Conservation (phyloP, 2,888 invertebrate genomes). For the Caenorhabditis parvicauda region DNA sequence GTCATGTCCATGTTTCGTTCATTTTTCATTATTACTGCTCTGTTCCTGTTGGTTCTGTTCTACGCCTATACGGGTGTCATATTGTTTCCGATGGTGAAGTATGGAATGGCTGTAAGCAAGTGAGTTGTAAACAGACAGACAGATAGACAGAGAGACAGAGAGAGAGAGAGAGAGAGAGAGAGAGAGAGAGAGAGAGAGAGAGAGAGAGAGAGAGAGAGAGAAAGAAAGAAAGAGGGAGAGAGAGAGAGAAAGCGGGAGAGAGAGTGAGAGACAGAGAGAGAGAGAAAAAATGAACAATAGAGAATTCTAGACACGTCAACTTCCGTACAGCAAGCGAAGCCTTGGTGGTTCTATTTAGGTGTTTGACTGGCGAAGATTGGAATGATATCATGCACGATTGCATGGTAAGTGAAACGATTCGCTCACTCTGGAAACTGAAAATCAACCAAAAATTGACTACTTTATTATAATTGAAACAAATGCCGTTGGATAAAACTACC, state of each 20-base stretch:
- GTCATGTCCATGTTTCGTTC: constrained; percentile 99
- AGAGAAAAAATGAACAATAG: no score
- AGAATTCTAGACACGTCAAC: constrained; percentile 75
- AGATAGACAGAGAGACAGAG: no score
- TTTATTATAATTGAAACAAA: no score
- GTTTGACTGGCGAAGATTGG: constrained; percentile 99
- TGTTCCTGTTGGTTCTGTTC: constrained; percentile 82
- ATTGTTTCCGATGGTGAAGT: constrained; percentile 96
- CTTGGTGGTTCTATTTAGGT: constrained; percentile 94
- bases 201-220: no score
- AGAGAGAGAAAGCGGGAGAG: no score
- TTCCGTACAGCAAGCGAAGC: constrained; percentile 92
- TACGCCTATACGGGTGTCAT: constrained; percentile 98
- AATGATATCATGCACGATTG: constrained; percentile 99
- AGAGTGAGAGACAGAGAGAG: no score
- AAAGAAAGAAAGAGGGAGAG: no score
- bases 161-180: neutral
- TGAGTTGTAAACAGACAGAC: constrained; percentile 23
- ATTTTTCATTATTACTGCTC: constrained; percentile 92
- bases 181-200: no score
- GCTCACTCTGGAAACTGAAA: constrained; percentile 68
- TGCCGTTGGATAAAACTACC: neutral
- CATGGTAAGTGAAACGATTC: constrained; percentile 82
- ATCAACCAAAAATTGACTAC: no score
- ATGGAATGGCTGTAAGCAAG: constrained; percentile 84